These are phyloP conservation scores for Mycogona germanica DNA, from an alignment of 2,888 invertebrate genomes.

Conservation along the genomic window DNA sequence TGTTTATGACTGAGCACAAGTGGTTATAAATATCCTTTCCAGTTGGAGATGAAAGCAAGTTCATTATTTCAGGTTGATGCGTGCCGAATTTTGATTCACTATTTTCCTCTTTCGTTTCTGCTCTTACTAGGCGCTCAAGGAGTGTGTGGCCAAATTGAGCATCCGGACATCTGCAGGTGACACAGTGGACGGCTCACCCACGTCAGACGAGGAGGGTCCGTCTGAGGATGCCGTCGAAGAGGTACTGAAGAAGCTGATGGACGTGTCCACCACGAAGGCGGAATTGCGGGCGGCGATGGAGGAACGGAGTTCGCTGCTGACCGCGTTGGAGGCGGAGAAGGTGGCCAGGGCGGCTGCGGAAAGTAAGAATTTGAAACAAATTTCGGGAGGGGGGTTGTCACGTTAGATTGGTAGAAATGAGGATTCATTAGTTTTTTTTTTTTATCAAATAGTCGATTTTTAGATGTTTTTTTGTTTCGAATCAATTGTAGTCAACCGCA, in stretches of 20 bases:
- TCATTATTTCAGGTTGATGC: not conserved
- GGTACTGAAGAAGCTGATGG: slow-evolving; percentile 39
- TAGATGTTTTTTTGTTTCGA: too few species aligned
- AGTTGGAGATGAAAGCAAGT: not conserved
- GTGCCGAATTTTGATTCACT: too few species aligned
- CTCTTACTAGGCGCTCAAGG: not conserved
- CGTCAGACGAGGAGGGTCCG: not conserved
- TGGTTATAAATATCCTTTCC: not conserved
- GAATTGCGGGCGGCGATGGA: slow-evolving; percentile 43
- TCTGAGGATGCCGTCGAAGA: not conserved
- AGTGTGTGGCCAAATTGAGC: slow-evolving; percentile 8
- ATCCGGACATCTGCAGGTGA: slow-evolving; percentile 17
- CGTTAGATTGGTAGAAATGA: too few species aligned
- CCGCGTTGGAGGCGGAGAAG: slow-evolving; percentile 16
- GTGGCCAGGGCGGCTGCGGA: slow-evolving; percentile 23
- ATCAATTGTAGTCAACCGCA: too few species aligned
- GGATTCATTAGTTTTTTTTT: too few species aligned
- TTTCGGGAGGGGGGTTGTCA: too few species aligned
- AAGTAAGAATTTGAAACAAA: slow-evolving; percentile 30
- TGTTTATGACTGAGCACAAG: not conserved
- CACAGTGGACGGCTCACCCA: not conserved
- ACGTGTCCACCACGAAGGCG: slow-evolving; percentile 45
- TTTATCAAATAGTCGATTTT: too few species aligned
- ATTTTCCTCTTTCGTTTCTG: too few species aligned
- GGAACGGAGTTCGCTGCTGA: slow-evolving; percentile 37